A percentile compares a stretch with the other conserved stretches of the same genome.
phyloP scores from a whole-genome alignment of 2,888 invertebrate genomes.

The Catocala fraxini region DNA sequence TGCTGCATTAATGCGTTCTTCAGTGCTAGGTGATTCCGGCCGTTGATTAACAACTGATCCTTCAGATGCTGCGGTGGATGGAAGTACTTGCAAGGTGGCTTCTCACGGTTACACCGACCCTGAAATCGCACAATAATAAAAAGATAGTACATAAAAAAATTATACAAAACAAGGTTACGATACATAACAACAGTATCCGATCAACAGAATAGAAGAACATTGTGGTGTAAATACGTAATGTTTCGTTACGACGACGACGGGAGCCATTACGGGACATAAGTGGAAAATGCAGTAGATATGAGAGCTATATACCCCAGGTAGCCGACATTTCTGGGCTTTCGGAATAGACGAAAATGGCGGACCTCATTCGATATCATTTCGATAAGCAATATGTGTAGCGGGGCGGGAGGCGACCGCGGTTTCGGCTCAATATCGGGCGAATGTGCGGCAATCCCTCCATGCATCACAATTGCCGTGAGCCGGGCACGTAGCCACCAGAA shows the following conservation, averaged over 20 bases:
- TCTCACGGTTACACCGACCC: conserved; percentile 99
- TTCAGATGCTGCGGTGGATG: conserved; percentile 99
- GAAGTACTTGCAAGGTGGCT: conserved; percentile 99
- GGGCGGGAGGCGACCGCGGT: conserved; percentile 63
- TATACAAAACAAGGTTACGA: not conserved
- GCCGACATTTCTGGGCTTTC: conserved; percentile 62
- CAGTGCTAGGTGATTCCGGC: conserved; percentile 99
- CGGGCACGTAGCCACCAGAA: conserved; percentile 75
- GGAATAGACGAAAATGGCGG: conserved; percentile 72
- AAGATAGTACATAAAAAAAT: conserved; percentile 15
- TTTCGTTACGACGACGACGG: conserved; percentile 27
- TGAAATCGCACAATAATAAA: conserved; percentile 79
- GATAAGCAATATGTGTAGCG: conserved; percentile 77
- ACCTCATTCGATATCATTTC: conserved; percentile 75
- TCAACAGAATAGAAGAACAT: not conserved
- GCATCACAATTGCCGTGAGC: conserved; percentile 78
- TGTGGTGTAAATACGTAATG: conserved; percentile 25
- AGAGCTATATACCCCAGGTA: conserved; percentile 55
- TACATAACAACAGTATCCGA: not conserved
- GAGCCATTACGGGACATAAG: conserved; percentile 46
- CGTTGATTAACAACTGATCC: conserved; percentile 99
- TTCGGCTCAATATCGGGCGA: conserved; percentile 72
- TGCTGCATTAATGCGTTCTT: conserved; percentile 99
- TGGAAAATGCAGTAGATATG: conserved; percentile 67
- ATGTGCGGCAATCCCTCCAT: conserved; percentile 78